phyloP scores from a whole-genome alignment of 1,140 invertebrate genomes.

The Papilio dardanus region DNA sequence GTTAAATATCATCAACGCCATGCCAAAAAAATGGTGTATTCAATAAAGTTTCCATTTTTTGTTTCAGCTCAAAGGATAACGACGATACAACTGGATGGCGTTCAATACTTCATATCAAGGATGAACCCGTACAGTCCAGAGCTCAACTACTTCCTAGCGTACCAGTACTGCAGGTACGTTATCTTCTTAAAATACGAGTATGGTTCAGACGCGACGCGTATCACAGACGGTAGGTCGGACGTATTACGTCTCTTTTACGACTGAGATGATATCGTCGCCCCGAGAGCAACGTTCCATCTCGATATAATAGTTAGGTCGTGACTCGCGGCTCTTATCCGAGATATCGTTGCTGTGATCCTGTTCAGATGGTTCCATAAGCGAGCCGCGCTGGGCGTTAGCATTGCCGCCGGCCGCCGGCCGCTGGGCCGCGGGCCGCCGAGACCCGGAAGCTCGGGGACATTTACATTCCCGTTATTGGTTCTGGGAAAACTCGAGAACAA shows the following conservation, averaged over 20 bases:
- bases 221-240: not conserved
- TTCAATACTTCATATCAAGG: conserved; percentile 93
- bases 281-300: conserved; percentile 51
- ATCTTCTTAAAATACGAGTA: conserved; percentile 7
- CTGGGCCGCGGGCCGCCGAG: conserved; percentile 50
- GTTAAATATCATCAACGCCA: conserved; percentile 26
- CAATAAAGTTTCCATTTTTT: conserved; percentile 42
- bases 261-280: conserved; percentile 56
- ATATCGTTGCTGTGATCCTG: conserved; percentile 59
- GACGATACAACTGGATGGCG: conserved; percentile 91
- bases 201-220: not conserved
- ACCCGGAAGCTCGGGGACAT: conserved; percentile 73
- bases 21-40: not conserved
- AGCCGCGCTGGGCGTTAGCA: conserved; percentile 63
- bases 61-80: conserved; percentile 91
- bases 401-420: conserved; percentile 50
- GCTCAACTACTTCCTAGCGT: conserved; percentile 93
- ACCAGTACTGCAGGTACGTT: conserved; percentile 89
- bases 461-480: conserved; percentile 72
- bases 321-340: conserved; percentile 70
- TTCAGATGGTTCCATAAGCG: conserved; percentile 53
- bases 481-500: conserved; percentile 68
- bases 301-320: conserved; percentile 70
- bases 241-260: conserved; percentile 14
- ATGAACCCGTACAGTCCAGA: conserved; percentile 94